These are phyloP conservation scores for Diachasmimorpha longicaudata DNA, from an alignment of 1,140 invertebrate species.

Conservation along the genomic window DNA sequence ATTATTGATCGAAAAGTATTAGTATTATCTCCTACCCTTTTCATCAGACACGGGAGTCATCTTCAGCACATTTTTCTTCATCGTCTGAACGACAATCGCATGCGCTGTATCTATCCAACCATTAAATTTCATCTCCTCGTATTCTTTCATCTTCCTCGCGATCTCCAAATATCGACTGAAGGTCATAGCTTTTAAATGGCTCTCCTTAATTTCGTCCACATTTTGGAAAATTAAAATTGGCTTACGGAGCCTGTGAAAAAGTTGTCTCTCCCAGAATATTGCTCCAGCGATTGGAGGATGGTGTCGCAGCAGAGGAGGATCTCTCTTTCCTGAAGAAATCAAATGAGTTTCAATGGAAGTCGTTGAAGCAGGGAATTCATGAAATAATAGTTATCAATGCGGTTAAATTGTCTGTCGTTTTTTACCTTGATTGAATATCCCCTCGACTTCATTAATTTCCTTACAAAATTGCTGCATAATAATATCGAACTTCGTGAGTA, in stretches of 20 bases:
- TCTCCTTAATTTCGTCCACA: conserved; percentile 76
- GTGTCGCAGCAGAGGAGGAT: conserved; percentile 77
- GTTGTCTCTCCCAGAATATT: conserved; percentile 81
- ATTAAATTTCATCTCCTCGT: conserved; percentile 74
- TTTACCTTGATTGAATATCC: conserved; percentile 69
- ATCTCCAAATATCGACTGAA: conserved; percentile 78
- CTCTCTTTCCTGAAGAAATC: conserved; percentile 68
- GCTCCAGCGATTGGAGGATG: conserved; percentile 80
- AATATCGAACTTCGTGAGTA: conserved; percentile 83
- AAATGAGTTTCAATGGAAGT: not conserved
- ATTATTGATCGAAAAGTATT: too few relatives aligned
- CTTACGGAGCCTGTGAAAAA: conserved; percentile 79
- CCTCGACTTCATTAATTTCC: conserved; percentile 75
- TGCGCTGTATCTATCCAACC: conserved; percentile 68
- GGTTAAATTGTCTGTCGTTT: not conserved
- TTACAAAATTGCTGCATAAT: conserved; percentile 84
- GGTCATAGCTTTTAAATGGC: conserved; percentile 74
- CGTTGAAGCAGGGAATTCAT: too few relatives aligned
- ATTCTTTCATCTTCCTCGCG: conserved; percentile 76
- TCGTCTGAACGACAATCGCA: conserved; percentile 65
- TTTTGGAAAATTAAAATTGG: conserved; percentile 79
- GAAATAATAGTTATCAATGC: too few relatives aligned
- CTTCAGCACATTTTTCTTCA: conserved; percentile 72
- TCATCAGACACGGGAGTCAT: conserved; percentile 51
- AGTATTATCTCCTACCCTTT: conserved; percentile 32